Base-by-base conservation (phyloP, 2,888 invertebrate genomes). In the Pyrrhosoma nymphula region DNA sequence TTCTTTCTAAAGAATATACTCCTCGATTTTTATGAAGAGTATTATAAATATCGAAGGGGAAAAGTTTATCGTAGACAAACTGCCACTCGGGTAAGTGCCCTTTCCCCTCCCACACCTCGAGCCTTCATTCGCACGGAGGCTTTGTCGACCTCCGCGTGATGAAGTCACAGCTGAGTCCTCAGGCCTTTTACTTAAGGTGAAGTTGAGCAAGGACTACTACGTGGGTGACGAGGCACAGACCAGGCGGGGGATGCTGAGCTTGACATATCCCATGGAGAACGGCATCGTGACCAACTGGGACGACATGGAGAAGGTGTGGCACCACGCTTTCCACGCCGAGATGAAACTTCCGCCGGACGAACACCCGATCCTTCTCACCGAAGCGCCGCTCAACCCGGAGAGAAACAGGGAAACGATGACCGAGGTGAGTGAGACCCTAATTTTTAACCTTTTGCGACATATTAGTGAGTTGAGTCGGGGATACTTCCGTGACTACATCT, bases 371-470 rank as follows among this genome's bases (percentile, higher is more conserved):
- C 98, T 99, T 96, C 98, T 99, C 96, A 99, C 99, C 96, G 99
- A 99, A 97, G 99, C 99, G 96, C 99, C 99, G 95, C 98, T 99
- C 96, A 99, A 99, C 97, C 99, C 99, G 96, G 99, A 99, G 97
- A 99, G 99, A 96, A 99, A 99, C 97, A 98, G 99, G 96, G 99
- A 99, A 97, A 99, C 99, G 98, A 99, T 99, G 99, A 99, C 99
- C 96, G 97, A 95, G 95, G 96, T 96, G 56, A 60, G n/a, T n/a
- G n/a, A n/a, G n/a, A n/a, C n/a, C n/a, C n/a, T 95, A n/a, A 4
- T 20, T n/a, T n/a, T n/a, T n/a, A n/a, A n/a, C n/a, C n/a, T n/a
- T 14, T 47, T 12, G 39, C n/a, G n/a, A n/a, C n/a, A n/a, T n/a
- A n/a, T n/a, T n/a, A n/a, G 56, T 75, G 75, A 75, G 20, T 26